A percentile compares a stretch with the other conserved stretches of the same genome.
Evolutionary conservation across 2,113 vertebrate species (phyloP).

Genomic region (Xyrauchen texanus): DNA sequence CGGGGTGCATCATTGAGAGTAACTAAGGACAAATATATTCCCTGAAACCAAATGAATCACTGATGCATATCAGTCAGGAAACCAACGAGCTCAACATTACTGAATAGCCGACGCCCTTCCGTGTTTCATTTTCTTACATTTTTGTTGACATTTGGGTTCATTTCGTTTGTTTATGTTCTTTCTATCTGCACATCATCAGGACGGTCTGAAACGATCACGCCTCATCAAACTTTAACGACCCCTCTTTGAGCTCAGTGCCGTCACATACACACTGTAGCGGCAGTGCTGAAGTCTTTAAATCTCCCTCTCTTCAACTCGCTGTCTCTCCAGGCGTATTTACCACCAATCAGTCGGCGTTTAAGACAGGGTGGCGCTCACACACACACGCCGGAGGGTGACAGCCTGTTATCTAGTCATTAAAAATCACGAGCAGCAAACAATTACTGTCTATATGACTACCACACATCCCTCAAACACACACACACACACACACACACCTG

Average conservation of each 20-base stretch:
- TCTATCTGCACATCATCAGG: background rate
- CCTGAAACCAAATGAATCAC: background rate
- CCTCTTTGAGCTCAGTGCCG: background rate
- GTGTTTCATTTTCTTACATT: background rate
- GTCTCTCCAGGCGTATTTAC: constrained; percentile 21
- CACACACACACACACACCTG: no score
- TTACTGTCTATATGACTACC: no score
- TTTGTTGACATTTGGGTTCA: constrained; percentile 1
- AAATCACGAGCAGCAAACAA: no score
- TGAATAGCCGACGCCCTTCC: no score
- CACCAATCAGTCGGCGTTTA: background rate
- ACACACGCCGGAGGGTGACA: no score
- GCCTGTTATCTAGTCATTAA: no score
- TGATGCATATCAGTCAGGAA: background rate
- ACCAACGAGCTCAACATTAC: background rate
- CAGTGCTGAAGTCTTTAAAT: background rate
- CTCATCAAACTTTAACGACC: constrained; percentile 22
- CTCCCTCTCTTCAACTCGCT: background rate
- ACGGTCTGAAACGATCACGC: background rate
- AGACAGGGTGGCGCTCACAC: no score
- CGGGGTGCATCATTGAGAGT: no score
- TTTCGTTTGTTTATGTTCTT: constrained; percentile 6
- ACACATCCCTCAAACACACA: no score
- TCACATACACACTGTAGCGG: background rate
- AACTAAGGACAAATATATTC: no score